A percentile compares a stretch with the other conserved stretches of the same genome.
phyloP scores from a whole-genome alignment of 2,888 invertebrate genomes.

The Branchipolynoe longqiensis region DNA sequence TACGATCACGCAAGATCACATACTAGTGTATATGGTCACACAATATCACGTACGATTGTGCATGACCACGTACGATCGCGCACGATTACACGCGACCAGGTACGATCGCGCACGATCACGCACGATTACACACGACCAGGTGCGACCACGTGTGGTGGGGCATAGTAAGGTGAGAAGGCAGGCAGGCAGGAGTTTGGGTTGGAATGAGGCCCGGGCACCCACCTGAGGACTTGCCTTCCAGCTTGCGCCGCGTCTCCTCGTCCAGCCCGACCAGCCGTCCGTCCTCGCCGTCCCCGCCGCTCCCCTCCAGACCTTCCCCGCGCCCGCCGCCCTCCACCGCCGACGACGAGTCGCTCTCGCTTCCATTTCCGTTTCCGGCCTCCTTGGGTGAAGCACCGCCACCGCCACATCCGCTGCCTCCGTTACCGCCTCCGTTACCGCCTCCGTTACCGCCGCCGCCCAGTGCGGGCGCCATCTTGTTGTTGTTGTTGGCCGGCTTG shows the following conservation, averaged over 20 bases:
- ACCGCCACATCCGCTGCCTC: background rate
- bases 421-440: background rate
- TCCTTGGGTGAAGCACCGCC: slow-evolving; percentile 20
- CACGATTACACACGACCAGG: too few species aligned
- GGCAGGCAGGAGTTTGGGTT: background rate
- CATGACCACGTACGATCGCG: too few species aligned
- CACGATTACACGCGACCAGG: too few species aligned
- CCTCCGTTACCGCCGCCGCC: background rate
- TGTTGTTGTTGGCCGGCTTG: slow-evolving; percentile 23
- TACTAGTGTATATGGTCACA: too few species aligned
- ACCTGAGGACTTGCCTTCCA: slow-evolving; percentile 45
- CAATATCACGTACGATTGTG: too few species aligned
- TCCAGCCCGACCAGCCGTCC: background rate
- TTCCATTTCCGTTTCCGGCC: slow-evolving; percentile 22
- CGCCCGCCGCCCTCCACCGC: background rate
- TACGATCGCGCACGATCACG: too few species aligned
- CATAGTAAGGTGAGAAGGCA: background rate
- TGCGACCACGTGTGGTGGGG: too few species aligned
- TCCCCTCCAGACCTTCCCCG: background rate
- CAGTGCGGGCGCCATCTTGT: background rate
- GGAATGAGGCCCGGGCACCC: background rate
- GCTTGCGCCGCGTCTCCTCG: slow-evolving; percentile 28
- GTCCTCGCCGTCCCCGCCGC: slow-evolving; percentile 16
- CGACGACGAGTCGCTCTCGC: slow-evolving; percentile 39
- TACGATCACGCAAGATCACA: too few species aligned